Percentiles rank a stretch among this genome's conserved stretches.
Conservation (phyloP, 2,888 invertebrate species). For the Scelioninae gen. 1 region DNA sequence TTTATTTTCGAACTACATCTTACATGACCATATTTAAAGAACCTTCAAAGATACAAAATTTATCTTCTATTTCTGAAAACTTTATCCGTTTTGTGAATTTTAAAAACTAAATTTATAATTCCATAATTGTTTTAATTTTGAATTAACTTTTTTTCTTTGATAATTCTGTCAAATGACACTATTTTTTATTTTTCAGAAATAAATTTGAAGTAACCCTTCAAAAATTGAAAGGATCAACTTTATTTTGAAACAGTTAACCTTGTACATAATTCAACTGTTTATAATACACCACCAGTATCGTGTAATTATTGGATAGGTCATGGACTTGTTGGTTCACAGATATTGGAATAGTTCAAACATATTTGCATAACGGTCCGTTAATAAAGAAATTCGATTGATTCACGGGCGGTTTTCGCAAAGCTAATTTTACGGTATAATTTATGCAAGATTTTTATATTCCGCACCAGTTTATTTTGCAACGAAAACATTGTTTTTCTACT, state of each 20-base stretch:
- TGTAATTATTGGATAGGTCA: slow-evolving; percentile 30
- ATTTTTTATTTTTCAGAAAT: background rate
- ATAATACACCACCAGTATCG: background rate
- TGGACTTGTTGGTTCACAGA: slow-evolving; percentile 16
- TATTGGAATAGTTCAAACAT: slow-evolving; percentile 49
- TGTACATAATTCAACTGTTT: background rate
- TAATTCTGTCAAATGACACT: too few relatives aligned
- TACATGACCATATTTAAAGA: too few relatives aligned
- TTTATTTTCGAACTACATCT: too few relatives aligned
- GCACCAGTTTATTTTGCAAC: background rate
- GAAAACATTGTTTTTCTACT: slow-evolving; percentile 16
- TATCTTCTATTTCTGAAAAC: background rate
- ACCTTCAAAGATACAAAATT: too few relatives aligned
- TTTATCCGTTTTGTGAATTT: background rate
- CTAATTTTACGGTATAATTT: background rate
- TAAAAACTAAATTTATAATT: too few relatives aligned
- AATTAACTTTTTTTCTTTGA: too few relatives aligned
- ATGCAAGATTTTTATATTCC: background rate
- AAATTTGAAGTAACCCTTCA: too few relatives aligned
- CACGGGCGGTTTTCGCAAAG: background rate
- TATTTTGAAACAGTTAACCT: background rate
- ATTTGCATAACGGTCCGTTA: slow-evolving; percentile 18
- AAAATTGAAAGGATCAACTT: too few relatives aligned
- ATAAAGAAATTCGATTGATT: slow-evolving; percentile 20
- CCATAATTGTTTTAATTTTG: too few relatives aligned